Evolutionary conservation across 2,888 invertebrate genomes (phyloP).

Genomic region (Hecatera dysodea): DNA sequence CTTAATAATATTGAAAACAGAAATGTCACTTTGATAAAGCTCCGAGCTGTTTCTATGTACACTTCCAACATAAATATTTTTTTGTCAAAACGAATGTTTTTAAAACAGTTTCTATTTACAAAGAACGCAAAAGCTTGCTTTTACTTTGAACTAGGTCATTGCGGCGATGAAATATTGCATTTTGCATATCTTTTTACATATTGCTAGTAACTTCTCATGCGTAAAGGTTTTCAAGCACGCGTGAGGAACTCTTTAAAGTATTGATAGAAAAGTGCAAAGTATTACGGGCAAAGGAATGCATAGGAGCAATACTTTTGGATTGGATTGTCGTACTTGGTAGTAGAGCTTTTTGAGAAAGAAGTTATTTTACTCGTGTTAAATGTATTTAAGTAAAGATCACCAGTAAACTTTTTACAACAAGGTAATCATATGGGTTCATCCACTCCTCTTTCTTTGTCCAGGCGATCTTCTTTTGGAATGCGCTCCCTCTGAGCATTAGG

Average conservation of each 20-base stretch:
- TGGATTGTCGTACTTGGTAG: neutral
- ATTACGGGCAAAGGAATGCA: conserved; percentile 1
- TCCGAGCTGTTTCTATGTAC: neutral
- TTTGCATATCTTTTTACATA: conserved; percentile 23
- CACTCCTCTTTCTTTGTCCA: too few species aligned
- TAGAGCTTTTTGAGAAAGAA: neutral
- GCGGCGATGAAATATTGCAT: conserved; percentile 5
- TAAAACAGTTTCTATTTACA: neutral
- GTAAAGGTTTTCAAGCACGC: conserved; percentile 35
- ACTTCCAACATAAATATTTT: conserved; percentile 5
- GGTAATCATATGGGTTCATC: too few species aligned
- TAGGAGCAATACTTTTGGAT: conserved; percentile 9
- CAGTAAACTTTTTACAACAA: too few species aligned
- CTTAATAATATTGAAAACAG: neutral
- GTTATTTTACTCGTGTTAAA: neutral
- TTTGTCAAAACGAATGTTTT: conserved; percentile 1
- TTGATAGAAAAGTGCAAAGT: conserved; percentile 10
- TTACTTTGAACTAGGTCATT: conserved; percentile 5
- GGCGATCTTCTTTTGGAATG: too few species aligned
- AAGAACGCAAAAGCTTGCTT: neutral
- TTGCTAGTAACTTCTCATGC: conserved; percentile 19
- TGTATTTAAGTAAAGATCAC: too few species aligned
- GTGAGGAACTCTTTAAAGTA: conserved; percentile 15
- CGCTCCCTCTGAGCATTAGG: too few species aligned
- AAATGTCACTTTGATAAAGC: neutral